These are phyloP conservation scores for Ephialtes manifestator DNA, from an alignment of 2,888 invertebrate species.

Conservation along the genomic window DNA sequence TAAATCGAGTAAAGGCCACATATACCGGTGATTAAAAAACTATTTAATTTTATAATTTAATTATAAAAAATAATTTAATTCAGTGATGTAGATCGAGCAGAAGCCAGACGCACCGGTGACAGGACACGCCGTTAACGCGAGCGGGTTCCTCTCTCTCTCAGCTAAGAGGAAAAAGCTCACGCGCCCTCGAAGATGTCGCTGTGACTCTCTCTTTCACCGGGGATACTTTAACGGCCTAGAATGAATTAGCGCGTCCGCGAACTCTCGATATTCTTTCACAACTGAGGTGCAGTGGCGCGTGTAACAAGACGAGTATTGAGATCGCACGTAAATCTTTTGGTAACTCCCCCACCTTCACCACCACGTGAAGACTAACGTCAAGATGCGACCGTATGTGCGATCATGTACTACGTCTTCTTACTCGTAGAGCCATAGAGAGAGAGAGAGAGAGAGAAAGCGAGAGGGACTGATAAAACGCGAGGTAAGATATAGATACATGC, in stretches of 20 bases:
- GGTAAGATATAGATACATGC: slow-evolving; percentile 20
- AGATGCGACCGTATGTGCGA: slow-evolving; percentile 41
- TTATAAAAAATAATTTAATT: background rate
- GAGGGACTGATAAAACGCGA: slow-evolving; percentile 56
- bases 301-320: slow-evolving; percentile 74
- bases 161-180: slow-evolving; percentile 59
- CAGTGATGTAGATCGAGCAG: background rate
- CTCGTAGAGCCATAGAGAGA: slow-evolving; percentile 47
- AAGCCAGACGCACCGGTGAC: slow-evolving; percentile 46
- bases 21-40: too few relatives aligned
- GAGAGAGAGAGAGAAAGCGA: slow-evolving; percentile 42
- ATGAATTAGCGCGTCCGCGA: slow-evolving; percentile 79
- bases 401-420: slow-evolving; percentile 50
- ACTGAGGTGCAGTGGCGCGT: slow-evolving; percentile 77
- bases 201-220: slow-evolving; percentile 40
- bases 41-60: background rate
- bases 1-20: too few relatives aligned
- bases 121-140: slow-evolving; percentile 47
- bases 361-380: slow-evolving; percentile 56
- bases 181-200: slow-evolving; percentile 49
- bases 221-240: slow-evolving; percentile 52
- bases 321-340: slow-evolving; percentile 70
- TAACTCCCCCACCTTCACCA: slow-evolving; percentile 63
- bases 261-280: slow-evolving; percentile 78
- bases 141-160: slow-evolving; percentile 52